Conservation (phyloP, 2,113 vertebrate species). For the Syrrhaptes paradoxus region DNA sequence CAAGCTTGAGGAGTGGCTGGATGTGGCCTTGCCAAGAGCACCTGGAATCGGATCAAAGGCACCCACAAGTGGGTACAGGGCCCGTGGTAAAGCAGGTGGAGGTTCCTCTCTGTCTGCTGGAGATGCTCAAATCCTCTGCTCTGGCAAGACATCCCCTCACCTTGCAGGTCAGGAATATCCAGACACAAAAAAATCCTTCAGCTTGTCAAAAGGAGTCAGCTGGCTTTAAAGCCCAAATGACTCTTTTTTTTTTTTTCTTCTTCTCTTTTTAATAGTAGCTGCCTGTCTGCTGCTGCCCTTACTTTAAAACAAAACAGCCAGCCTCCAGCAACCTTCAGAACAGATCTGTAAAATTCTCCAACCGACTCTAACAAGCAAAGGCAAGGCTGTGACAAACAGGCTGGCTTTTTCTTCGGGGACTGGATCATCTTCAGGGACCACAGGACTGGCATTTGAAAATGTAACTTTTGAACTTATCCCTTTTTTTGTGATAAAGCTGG, state of each 20-base stretch:
- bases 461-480: background rate
- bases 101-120: background rate
- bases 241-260: background rate
- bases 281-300: background rate
- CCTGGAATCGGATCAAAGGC: background rate
- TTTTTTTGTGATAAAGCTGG: background rate
- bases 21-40: background rate
- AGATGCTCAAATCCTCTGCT: background rate
- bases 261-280: background rate
- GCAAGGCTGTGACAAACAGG: constrained; percentile 21
- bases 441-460: background rate
- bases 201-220: background rate
- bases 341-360: constrained; percentile 11
- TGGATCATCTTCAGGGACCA: background rate
- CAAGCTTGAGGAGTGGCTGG: background rate
- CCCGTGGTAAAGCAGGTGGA: background rate
- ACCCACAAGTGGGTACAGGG: background rate
- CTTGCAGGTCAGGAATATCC: background rate
- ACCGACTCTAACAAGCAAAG: constrained; percentile 19
- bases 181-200: background rate
- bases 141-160: background rate
- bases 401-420: background rate
- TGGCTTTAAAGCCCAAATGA: background rate
- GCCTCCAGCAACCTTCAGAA: constrained; percentile 54
- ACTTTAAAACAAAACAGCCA: background rate